Conservation (phyloP, 2,888 invertebrate species). For the Rhynchonema sp. region DNA sequence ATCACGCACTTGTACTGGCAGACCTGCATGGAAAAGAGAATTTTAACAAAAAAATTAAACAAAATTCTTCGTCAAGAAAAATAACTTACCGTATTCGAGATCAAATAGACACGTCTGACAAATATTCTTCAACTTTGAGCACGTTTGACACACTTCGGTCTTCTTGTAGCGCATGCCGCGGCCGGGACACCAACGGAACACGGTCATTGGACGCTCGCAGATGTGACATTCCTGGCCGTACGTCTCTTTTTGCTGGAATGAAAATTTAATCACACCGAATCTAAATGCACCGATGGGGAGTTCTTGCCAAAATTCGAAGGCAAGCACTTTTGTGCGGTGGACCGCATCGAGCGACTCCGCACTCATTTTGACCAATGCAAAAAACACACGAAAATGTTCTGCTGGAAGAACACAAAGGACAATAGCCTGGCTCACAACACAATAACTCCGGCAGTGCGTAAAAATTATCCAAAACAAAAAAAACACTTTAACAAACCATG, state of each 20-base stretch:
- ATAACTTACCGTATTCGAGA: slow-evolving; percentile 57
- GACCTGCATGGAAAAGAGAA: slow-evolving; percentile 25
- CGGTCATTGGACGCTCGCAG: slow-evolving; percentile 77
- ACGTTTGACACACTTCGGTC: slow-evolving; percentile 87
- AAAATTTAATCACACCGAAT: too few relatives aligned
- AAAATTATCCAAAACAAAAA: neutral
- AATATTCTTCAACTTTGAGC: slow-evolving; percentile 77
- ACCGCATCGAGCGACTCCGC: too few relatives aligned
- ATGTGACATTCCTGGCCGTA: slow-evolving; percentile 91
- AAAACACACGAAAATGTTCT: too few relatives aligned
- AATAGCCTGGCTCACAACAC: too few relatives aligned
- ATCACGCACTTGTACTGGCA: slow-evolving; percentile 56
- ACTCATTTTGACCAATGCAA: too few relatives aligned
- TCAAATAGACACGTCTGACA: slow-evolving; percentile 87
- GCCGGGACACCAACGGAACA: slow-evolving; percentile 89
- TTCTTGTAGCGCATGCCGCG: slow-evolving; percentile 69
- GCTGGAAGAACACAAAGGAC: too few relatives aligned
- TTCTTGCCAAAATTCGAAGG: too few relatives aligned
- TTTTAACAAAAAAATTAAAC: neutral
- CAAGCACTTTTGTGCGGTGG: too few relatives aligned
- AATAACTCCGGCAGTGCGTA: too few relatives aligned
- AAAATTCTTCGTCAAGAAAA: neutral
- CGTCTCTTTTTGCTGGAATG: slow-evolving; percentile 70
- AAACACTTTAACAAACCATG: slow-evolving; percentile 48
- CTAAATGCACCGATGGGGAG: too few relatives aligned